Evolutionary conservation across 1,140 invertebrate genomes (phyloP).

Genomic region (Octopus bimaculoides): DNA sequence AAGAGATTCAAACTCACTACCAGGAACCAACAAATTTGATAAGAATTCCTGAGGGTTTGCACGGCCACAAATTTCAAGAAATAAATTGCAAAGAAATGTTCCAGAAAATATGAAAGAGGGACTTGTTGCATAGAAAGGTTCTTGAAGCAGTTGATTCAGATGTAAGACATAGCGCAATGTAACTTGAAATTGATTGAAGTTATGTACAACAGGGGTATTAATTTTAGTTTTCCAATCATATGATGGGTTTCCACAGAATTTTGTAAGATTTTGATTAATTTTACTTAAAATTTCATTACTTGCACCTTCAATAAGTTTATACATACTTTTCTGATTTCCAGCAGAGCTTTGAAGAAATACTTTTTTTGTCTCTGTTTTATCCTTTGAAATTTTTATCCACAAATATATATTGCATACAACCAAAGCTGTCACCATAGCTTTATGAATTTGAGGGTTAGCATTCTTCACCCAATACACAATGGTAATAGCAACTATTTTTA

Average conservation of each 20-base stretch:
- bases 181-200: slow-evolving; percentile 45
- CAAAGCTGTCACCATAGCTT: slow-evolving; percentile 32
- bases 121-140: slow-evolving; percentile 28
- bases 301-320: background rate
- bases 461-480: slow-evolving; percentile 69
- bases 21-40: too few species aligned
- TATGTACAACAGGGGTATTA: slow-evolving; percentile 39
- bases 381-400: slow-evolving; percentile 23
- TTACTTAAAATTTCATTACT: slow-evolving; percentile 12
- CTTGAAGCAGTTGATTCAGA: slow-evolving; percentile 44
- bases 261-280: slow-evolving; percentile 31
- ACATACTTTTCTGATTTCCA: background rate
- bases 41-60: slow-evolving; percentile 34
- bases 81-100: slow-evolving; percentile 46
- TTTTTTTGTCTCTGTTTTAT: slow-evolving; percentile 5
- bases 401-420: slow-evolving; percentile 39
- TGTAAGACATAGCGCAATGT: slow-evolving; percentile 34
- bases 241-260: slow-evolving; percentile 29
- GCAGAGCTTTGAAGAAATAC: slow-evolving; percentile 1
- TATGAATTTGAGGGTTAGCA: slow-evolving; percentile 35
- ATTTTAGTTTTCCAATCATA: slow-evolving; percentile 33
- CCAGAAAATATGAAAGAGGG: slow-evolving; percentile 41
- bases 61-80: slow-evolving; percentile 29
- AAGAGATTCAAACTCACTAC: too few species aligned
- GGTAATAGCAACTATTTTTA: slow-evolving; percentile 66